Conservation (phyloP, 2,113 vertebrate genomes). For the Eidolon helvum region DNA sequence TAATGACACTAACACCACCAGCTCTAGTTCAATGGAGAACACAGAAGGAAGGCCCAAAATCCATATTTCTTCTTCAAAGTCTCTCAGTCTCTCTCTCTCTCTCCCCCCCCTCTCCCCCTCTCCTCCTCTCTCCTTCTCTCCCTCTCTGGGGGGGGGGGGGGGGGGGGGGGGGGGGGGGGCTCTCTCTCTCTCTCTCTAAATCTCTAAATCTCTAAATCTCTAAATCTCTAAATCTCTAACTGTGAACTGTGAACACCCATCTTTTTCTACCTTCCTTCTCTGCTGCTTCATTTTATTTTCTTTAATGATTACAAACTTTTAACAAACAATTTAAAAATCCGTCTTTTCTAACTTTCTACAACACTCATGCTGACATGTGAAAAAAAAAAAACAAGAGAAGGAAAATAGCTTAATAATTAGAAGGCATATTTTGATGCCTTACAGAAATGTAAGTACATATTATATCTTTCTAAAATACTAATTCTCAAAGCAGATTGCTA, state of each 20-base stretch:
- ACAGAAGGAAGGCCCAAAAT: not conserved
- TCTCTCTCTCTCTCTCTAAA: not conserved
- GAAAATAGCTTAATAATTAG: not conserved
- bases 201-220: not conserved
- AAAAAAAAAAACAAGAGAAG: slow-evolving; percentile 7
- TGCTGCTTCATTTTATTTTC: not conserved
- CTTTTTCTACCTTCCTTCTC: not conserved
- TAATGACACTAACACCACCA: not conserved
- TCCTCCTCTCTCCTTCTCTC: too few relatives aligned
- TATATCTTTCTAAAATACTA: not conserved
- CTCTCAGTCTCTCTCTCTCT: not conserved
- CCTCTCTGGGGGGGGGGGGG: too few relatives aligned
- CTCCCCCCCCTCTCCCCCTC: too few relatives aligned
- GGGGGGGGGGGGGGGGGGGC: too few relatives aligned
- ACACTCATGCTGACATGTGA: not conserved
- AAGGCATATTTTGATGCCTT: not conserved
- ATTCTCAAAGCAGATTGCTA: not conserved
- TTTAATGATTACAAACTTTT: not conserved
- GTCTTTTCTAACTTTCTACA: not conserved
- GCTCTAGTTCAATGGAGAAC: not conserved
- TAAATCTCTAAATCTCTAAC: not conserved
- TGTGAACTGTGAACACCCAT: not conserved
- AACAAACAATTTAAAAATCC: not conserved
- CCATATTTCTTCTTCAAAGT: not conserved
- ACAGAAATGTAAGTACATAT: not conserved